phyloP scores from a whole-genome alignment of 2,797 vertebrate species.

The Argya squamiceps region DNA sequence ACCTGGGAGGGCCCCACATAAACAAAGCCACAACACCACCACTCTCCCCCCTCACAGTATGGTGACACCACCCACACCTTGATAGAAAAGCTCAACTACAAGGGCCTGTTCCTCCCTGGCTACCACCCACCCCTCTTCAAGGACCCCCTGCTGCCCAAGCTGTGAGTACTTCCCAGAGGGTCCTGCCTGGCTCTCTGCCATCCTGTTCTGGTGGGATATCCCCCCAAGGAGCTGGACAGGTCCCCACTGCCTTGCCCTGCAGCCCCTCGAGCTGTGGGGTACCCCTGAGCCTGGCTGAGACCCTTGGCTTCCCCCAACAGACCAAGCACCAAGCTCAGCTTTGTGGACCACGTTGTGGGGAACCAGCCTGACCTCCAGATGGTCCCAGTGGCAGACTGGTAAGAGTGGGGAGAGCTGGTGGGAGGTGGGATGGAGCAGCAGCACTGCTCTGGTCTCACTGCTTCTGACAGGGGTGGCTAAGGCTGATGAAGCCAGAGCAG shows the following conservation, averaged over 20 bases:
- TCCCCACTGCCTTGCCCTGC: background rate
- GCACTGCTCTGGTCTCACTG: background rate
- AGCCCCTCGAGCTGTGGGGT: fast-evolving
- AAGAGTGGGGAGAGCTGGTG: background rate
- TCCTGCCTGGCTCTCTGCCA: background rate
- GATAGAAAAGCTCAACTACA: constrained; percentile 89
- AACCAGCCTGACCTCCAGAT: constrained; percentile 94
- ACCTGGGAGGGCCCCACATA: background rate
- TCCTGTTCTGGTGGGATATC: fast-evolving
- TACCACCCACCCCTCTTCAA: constrained; percentile 78
- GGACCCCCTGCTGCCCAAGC: constrained; percentile 82
- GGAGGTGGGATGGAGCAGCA: background rate
- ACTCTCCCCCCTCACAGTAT: constrained; percentile 72
- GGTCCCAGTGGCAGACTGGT: constrained; percentile 91
- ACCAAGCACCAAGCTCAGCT: constrained; percentile 81
- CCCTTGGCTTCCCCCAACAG: constrained; percentile 51
- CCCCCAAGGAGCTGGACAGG: fast-evolving
- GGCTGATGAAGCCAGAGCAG: background rate
- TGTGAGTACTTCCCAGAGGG: constrained; percentile 82
- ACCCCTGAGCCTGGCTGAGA: background rate
- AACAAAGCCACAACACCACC: background rate
- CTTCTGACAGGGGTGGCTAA: background rate
- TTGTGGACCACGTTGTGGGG: constrained; percentile 94
- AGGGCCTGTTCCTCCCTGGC: constrained; percentile 89
- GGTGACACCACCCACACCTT: constrained; percentile 97